Percentiles rank a stretch among this genome's conserved stretches.
Conservation (phyloP, 2,113 vertebrate genomes). For the Hemibagrus wyckioides region DNA sequence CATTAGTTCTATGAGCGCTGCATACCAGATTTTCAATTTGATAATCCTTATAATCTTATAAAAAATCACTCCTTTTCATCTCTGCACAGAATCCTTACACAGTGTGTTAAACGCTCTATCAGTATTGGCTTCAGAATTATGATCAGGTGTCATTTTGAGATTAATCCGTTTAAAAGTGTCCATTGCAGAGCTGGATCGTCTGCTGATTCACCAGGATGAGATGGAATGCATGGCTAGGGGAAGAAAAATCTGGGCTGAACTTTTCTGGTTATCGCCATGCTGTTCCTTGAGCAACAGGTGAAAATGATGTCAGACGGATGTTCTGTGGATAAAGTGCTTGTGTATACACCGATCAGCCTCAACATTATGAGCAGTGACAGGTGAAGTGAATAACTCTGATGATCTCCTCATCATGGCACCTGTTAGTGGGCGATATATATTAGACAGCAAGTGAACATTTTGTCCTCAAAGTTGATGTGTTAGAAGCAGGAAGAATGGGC, state of each 20-base stretch:
- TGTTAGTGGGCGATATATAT: no score
- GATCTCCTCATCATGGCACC: no score
- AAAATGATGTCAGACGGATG: neutral
- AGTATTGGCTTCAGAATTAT: neutral
- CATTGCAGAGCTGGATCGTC: neutral
- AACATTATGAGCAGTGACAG: no score
- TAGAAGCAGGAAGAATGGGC: no score
- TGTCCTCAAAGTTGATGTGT: no score
- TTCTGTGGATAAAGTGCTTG: neutral
- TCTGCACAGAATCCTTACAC: neutral
- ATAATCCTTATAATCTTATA: conserved; percentile 33
- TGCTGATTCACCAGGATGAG: no score
- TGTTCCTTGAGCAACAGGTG: neutral
- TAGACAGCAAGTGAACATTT: no score
- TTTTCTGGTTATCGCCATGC: neutral
- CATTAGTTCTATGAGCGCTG: conserved; percentile 3
- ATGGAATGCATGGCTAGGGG: neutral
- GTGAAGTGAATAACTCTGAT: no score
- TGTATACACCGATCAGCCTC: no score
- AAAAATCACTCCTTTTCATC: neutral
- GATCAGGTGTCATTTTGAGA: neutral
- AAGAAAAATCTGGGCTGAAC: neutral
- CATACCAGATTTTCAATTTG: neutral
- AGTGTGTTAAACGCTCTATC: neutral
- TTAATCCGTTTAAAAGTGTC: neutral